Base-by-base conservation (phyloP, 2,113 vertebrate species). In the Cheirogaleus medius region DNA sequence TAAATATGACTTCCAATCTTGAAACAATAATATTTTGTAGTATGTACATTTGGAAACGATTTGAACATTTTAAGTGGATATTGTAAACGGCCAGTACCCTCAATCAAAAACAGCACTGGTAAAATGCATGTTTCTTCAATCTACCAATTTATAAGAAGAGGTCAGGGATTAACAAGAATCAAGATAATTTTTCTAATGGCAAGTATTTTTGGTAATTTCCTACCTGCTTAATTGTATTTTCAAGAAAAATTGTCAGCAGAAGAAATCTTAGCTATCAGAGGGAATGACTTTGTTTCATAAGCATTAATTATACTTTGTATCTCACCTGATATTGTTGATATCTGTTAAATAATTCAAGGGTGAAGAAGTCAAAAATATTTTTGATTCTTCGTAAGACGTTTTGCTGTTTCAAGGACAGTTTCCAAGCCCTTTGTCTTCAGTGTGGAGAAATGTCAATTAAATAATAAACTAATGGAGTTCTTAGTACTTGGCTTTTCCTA, bases 131-230 rank as follows among this genome's bases (percentile, higher is more conserved):
- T 97, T 97, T 98, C 98, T 98, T 98, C 95, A 97, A 96, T 78
- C 49, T 97, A 95, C 23, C 12, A 4, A 84, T 98, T 98, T 98
- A 97, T 97, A 98, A 97, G 97, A 98, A 98, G 97, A 98, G 98
- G 98, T 97, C 97, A 98, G 97, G 90, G 92, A 74, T 96, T 98
- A 98, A 98, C 94, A 98, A 98, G 97, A 98, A 98, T 97, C 98
- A 98, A 98, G 98, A 97, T 97, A 98, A 98, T 99, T 99, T 99
- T 99, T 98, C 96, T 98, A 97, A 98, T 97, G 98, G 98, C 98
- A 98, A 98, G 98, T 99, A 99, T 99, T 99, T 99, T 99, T 99
- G 98, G 99, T 99, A 99, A 98, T 98, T 98, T 98, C 98, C 97
- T 97, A 99, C 98, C 77, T 93, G 97, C 97, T 86, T 98, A 98